Conservation (phyloP, 2,797 vertebrate species). For the Sebastes hopkinsi region DNA sequence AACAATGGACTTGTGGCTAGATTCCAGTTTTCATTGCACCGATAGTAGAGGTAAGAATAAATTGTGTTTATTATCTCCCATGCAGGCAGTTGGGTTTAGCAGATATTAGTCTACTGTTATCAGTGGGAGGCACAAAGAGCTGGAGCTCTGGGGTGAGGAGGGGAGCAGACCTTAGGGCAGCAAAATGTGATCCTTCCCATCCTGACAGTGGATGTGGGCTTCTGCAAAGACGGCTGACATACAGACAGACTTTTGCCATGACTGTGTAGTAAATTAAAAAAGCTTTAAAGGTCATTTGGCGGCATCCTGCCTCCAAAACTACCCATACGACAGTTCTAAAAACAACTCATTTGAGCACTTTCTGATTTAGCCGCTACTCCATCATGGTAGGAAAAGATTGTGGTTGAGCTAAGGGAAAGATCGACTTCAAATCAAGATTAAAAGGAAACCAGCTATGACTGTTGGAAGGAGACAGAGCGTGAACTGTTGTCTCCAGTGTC, state of each 20-base stretch:
- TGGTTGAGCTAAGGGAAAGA: neutral
- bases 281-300: neutral
- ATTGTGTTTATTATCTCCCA: conserved; percentile 14
- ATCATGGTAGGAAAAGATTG: neutral
- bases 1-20: conserved; percentile 36
- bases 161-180: neutral
- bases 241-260: neutral
- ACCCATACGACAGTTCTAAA: neutral
- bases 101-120: conserved; percentile 25
- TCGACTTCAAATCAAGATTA: neutral
- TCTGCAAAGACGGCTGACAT: neutral
- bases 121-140: neutral
- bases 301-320: neutral
- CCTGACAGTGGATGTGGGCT: neutral
- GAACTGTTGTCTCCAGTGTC: neutral
- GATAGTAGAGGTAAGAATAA: neutral
- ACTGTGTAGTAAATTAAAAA: neutral
- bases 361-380: neutral
- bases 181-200: neutral
- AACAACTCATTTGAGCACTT: neutral
- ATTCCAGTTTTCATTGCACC: conserved; percentile 19
- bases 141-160: neutral
- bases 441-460: neutral
- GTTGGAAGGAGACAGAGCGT: neutral
- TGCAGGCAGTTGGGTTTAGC: neutral